Evolutionary conservation across 2,113 vertebrate species (phyloP).

Genomic region (Aspidoscelis tigris): DNA sequence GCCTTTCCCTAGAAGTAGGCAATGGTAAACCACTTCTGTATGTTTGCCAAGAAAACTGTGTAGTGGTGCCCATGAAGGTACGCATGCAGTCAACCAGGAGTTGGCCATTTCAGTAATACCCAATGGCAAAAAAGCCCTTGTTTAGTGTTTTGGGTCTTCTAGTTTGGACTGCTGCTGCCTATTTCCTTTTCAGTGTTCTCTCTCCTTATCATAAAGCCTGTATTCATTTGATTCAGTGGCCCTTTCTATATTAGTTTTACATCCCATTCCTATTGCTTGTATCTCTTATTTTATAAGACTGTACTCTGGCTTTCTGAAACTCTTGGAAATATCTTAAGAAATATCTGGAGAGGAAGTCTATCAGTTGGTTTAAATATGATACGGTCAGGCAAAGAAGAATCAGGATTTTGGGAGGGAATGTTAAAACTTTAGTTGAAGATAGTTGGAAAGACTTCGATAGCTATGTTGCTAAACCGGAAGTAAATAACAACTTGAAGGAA

Average conservation of each 20-base stretch:
- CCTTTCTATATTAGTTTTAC: neutral
- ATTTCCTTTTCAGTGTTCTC: neutral
- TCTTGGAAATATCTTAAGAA: neutral
- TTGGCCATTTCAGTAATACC: too few relatives aligned
- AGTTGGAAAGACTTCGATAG: too few relatives aligned
- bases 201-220: too few relatives aligned
- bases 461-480: too few relatives aligned
- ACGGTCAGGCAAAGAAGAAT: neutral
- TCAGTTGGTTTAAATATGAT: neutral
- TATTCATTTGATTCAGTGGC: neutral
- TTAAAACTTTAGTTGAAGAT: too few relatives aligned
- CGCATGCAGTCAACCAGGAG: too few relatives aligned
- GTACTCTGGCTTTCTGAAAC: neutral
- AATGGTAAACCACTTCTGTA: too few relatives aligned
- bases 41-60: too few relatives aligned
- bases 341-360: neutral
- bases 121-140: neutral
- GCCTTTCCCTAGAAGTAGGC: too few relatives aligned
- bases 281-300: neutral
- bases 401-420: too few relatives aligned
- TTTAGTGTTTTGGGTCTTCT: neutral
- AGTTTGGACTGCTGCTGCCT: neutral
- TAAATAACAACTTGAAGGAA: too few relatives aligned
- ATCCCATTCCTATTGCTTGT: neutral
- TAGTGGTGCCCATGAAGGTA: too few relatives aligned